phyloP scores from a whole-genome alignment of 1,140 invertebrate species.

The Anoplolepis gracilipes region DNA sequence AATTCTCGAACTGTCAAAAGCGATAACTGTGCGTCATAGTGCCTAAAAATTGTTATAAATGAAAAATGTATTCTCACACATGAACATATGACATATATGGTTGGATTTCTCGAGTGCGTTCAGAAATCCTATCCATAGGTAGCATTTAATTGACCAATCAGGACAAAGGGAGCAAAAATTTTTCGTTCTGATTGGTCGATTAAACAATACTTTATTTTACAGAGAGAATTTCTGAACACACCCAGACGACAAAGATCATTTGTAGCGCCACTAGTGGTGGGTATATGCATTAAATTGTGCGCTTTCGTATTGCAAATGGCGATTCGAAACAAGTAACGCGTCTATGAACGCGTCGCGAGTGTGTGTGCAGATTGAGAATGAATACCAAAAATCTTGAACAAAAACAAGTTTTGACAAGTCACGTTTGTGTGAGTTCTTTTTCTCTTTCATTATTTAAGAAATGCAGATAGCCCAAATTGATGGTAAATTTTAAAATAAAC shows the following conservation, averaged over 20 bases:
- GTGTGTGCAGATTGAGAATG: background rate
- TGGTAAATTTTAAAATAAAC: background rate
- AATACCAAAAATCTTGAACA: background rate
- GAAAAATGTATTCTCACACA: background rate
- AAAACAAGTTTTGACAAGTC: background rate
- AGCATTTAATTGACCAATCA: too few species aligned
- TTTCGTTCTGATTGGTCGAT: too few species aligned
- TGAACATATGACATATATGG: background rate
- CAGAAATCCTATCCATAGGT: background rate
- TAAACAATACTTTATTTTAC: too few species aligned
- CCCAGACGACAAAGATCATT: background rate
- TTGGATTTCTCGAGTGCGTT: too few species aligned
- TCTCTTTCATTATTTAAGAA: background rate
- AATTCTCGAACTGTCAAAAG: slow-evolving; percentile 62
- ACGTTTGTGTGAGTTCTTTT: background rate
- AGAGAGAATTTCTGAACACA: too few species aligned
- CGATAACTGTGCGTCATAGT: background rate
- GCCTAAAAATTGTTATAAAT: slow-evolving; percentile 13
- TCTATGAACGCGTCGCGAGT: too few species aligned
- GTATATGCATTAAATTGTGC: background rate
- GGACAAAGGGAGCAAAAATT: too few species aligned
- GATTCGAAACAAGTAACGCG: background rate
- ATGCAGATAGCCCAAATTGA: background rate
- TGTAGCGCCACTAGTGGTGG: background rate
- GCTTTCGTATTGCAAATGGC: background rate